A percentile compares a stretch with the other conserved stretches of the same genome.
Evolutionary conservation across 2,888 invertebrate species (phyloP).

Genomic region (Salticus scenicus): DNA sequence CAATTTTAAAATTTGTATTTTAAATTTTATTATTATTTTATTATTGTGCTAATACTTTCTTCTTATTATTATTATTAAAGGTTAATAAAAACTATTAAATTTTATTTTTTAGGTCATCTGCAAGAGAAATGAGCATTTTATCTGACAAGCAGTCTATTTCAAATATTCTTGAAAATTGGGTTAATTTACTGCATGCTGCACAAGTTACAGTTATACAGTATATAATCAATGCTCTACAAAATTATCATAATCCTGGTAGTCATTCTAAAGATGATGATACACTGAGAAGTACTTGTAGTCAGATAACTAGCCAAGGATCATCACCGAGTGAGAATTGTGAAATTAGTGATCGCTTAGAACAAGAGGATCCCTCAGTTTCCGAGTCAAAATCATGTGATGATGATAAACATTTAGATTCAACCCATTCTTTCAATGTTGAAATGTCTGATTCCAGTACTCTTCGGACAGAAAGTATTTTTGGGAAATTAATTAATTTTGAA

Average conservation of each 20-base stretch:
- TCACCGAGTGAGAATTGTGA: conserved; percentile 66
- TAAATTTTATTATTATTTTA: too few relatives aligned
- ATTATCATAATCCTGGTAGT: conserved; percentile 50
- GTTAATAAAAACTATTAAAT: too few relatives aligned
- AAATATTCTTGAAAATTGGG: conserved; percentile 54
- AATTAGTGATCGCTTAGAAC: conserved; percentile 57
- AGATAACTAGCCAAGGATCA: conserved; percentile 60
- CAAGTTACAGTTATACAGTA: conserved; percentile 51
- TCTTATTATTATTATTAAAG: too few relatives aligned
- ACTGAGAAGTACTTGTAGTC: conserved; percentile 62
- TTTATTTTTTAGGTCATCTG: conserved; percentile 27
- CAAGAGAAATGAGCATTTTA: conserved; percentile 52
- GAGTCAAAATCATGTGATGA: conserved; percentile 62
- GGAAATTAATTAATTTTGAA: conserved; percentile 53
- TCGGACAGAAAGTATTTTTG: conserved; percentile 59
- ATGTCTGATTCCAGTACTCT: conserved; percentile 64
- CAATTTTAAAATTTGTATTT: too few relatives aligned
- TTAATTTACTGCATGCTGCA: conserved; percentile 49
- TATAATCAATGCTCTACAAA: conserved; percentile 48
- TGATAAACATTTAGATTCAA: conserved; percentile 57
- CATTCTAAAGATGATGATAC: conserved; percentile 68
- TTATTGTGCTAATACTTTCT: too few relatives aligned
- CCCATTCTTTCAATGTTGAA: conserved; percentile 52
- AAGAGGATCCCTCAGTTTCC: conserved; percentile 58
- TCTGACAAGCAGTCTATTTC: conserved; percentile 41